These are phyloP conservation scores for Magallana gigas DNA, from an alignment of 1,140 invertebrate species.

Conservation along the genomic window DNA sequence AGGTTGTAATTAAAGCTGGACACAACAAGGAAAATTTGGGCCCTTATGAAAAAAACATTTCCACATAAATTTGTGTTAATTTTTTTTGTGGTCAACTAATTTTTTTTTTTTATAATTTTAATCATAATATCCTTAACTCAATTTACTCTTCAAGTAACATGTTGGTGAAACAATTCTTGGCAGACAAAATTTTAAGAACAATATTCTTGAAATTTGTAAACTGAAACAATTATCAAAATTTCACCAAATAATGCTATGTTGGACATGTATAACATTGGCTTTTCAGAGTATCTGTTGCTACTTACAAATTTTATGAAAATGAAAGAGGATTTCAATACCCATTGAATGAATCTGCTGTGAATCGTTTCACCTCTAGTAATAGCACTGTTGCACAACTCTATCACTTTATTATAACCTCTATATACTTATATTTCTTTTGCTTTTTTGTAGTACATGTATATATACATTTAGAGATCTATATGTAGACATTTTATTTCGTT, in stretches of 20 bases:
- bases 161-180: conserved; percentile 29
- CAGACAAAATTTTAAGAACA: neutral
- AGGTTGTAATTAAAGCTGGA: too few relatives aligned
- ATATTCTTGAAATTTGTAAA: neutral
- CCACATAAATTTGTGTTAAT: too few relatives aligned
- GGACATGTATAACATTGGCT: too few relatives aligned
- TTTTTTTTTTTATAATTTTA: too few relatives aligned
- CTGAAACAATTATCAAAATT: neutral
- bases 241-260: too few relatives aligned
- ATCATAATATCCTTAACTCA: neutral
- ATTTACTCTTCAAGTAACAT: neutral
- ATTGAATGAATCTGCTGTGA: neutral
- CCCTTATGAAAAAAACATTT: too few relatives aligned
- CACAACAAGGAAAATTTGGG: too few relatives aligned
- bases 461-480: too few relatives aligned
- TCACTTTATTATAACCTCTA: neutral
- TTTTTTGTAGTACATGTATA: neutral
- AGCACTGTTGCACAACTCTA: conserved; percentile 2
- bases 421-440: neutral
- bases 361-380: conserved; percentile 19
- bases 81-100: too few relatives aligned
- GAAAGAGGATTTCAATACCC: neutral
- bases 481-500: too few relatives aligned
- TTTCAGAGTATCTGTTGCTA: too few relatives aligned
- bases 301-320: too few relatives aligned